Evolutionary conservation across 2,888 invertebrate genomes (phyloP).

Genomic region (Thymelicus sylvestris): DNA sequence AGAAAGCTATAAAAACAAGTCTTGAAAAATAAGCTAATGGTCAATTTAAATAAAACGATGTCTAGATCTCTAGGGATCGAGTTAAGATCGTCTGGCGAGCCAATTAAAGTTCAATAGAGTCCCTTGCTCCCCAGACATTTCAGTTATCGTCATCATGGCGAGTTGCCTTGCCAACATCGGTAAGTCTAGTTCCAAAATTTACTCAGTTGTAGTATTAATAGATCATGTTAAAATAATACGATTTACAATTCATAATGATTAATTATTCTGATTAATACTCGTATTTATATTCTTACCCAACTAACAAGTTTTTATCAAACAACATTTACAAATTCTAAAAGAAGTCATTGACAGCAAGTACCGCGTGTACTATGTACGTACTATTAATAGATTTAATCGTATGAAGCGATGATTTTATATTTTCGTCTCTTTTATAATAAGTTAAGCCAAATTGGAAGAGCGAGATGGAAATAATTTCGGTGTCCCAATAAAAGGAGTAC

Average conservation of each 20-base stretch:
- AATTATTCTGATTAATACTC: too few relatives aligned
- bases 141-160: constrained; percentile 59
- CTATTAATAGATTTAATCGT: constrained; percentile 58
- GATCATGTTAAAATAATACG: too few relatives aligned
- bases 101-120: constrained; percentile 74
- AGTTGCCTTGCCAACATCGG: constrained; percentile 64
- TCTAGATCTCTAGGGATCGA: constrained; percentile 51
- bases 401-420: constrained; percentile 45
- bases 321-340: constrained; percentile 30
- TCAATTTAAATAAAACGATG: constrained; percentile 38
- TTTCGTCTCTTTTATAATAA: constrained; percentile 54
- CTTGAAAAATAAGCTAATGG: background rate
- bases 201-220: constrained; percentile 22
- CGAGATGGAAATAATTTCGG: constrained; percentile 65
- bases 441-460: constrained; percentile 50
- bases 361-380: constrained; percentile 48
- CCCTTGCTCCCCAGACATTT: constrained; percentile 67
- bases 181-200: constrained; percentile 62
- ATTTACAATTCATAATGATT: too few relatives aligned
- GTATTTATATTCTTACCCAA: background rate
- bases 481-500: constrained; percentile 76
- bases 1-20: too few relatives aligned
- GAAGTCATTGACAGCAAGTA: constrained; percentile 40
- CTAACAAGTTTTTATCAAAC: background rate
- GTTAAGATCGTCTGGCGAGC: constrained; percentile 66